These are phyloP conservation scores for Choloepus hoffmanni DNA, from an alignment of 2,113 vertebrate genomes.

Conservation along the genomic window DNA sequence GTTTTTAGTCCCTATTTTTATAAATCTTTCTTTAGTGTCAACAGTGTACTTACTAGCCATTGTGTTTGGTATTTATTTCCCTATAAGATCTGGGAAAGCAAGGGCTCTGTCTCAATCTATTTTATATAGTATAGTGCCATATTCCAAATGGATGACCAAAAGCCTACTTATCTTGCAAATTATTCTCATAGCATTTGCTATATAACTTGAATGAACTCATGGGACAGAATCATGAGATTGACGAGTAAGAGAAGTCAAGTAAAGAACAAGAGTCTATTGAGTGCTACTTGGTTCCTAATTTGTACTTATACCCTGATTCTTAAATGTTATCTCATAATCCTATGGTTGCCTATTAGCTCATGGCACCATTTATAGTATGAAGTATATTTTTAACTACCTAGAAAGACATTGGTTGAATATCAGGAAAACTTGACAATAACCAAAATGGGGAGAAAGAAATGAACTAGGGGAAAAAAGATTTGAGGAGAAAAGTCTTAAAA, in stretches of 20 bases:
- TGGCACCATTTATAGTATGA: neutral
- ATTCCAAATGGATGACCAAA: neutral
- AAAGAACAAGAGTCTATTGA: neutral
- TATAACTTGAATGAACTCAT: neutral
- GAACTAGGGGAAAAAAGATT: neutral
- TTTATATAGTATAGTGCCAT: neutral
- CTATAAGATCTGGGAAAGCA: neutral
- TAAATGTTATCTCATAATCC: neutral
- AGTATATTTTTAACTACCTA: slow-evolving; percentile 31
- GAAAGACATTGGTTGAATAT: neutral
- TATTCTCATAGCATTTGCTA: neutral
- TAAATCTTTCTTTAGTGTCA: neutral
- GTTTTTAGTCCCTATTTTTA: slow-evolving; percentile 42
- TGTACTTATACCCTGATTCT: neutral
- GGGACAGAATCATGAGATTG: neutral
- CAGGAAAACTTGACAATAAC: neutral
- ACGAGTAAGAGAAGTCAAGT: slow-evolving; percentile 5
- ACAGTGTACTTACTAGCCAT: neutral
- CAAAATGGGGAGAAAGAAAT: neutral
- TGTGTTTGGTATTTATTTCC: neutral
- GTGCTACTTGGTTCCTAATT: neutral
- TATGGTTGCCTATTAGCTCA: neutral
- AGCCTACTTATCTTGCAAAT: neutral
- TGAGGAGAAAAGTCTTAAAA: neutral
- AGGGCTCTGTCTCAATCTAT: neutral